Evolutionary conservation across 2,888 invertebrate genomes (phyloP).

Genomic region (Limnephilus lunatus): DNA sequence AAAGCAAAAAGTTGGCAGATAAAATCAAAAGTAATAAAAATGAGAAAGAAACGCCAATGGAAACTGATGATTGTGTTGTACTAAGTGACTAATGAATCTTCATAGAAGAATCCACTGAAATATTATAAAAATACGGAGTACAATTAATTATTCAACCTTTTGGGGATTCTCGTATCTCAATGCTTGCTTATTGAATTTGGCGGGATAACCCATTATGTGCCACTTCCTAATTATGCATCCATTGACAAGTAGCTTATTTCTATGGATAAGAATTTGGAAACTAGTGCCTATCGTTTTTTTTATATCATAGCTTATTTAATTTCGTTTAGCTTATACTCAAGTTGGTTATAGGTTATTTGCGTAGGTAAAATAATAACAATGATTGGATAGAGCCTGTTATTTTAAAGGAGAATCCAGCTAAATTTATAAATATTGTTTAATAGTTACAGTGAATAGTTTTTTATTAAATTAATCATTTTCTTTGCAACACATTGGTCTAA

Average conservation of each 20-base stretch:
- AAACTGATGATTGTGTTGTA: conserved; percentile 58
- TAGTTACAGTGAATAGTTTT: neutral
- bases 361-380: neutral
- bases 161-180: neutral
- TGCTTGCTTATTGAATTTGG: neutral
- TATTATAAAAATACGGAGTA: neutral
- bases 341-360: neutral
- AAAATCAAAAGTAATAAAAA: neutral
- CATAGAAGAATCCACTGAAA: neutral
- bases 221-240: neutral
- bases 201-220: neutral
- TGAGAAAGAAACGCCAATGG: conserved; percentile 13
- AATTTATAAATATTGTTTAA: neutral
- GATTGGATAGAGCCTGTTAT: neutral
- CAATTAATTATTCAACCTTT: neutral
- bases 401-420: neutral
- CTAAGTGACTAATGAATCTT: conserved; percentile 57
- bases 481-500: neutral
- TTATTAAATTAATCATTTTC: neutral
- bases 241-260: neutral
- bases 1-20: conserved; percentile 20
- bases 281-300: neutral
- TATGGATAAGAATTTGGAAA: neutral
- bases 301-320: neutral
- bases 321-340: neutral